Conservation (phyloP, 2,797 vertebrate genomes). For the Microctenopoma steveboyesi region DNA sequence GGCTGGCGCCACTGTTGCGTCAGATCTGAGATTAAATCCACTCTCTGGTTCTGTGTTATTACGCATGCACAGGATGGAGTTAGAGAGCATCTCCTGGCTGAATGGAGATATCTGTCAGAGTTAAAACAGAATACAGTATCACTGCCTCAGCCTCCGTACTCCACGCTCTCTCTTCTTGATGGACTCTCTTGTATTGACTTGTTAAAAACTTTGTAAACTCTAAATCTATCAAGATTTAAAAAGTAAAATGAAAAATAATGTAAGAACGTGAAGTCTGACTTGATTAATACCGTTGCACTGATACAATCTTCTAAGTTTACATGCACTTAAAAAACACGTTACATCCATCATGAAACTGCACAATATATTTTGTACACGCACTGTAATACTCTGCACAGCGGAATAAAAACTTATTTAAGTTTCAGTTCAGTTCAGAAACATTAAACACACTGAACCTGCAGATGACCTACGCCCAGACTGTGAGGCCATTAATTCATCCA, state of each 20-base stretch:
- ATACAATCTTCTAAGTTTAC: not conserved
- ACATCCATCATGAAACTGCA: not conserved
- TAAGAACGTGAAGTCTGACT: not conserved
- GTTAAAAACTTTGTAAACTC: constrained; percentile 35
- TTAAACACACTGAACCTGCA: too few relatives aligned
- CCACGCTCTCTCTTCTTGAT: constrained; percentile 6
- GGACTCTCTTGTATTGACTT: constrained; percentile 18
- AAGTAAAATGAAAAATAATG: not conserved
- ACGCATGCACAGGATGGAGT: constrained; percentile 44
- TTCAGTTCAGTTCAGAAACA: too few relatives aligned
- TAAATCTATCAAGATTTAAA: constrained; percentile 14
- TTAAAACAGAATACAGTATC: constrained; percentile 61
- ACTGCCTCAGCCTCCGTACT: not conserved
- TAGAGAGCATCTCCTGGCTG: constrained; percentile 47
- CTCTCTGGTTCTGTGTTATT: constrained; percentile 40
- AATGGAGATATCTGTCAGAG: constrained; percentile 61
- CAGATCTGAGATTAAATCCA: constrained; percentile 50
- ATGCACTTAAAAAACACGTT: not conserved
- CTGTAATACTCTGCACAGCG: too few relatives aligned
- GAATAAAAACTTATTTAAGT: too few relatives aligned
- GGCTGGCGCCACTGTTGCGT: constrained; percentile 50
- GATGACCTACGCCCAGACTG: too few relatives aligned
- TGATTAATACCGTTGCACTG: not conserved
- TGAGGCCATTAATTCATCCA: too few relatives aligned
- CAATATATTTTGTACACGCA: not conserved